Evolutionary conservation across 2,113 vertebrate genomes (phyloP).

Genomic region (Elanus axillaris): DNA sequence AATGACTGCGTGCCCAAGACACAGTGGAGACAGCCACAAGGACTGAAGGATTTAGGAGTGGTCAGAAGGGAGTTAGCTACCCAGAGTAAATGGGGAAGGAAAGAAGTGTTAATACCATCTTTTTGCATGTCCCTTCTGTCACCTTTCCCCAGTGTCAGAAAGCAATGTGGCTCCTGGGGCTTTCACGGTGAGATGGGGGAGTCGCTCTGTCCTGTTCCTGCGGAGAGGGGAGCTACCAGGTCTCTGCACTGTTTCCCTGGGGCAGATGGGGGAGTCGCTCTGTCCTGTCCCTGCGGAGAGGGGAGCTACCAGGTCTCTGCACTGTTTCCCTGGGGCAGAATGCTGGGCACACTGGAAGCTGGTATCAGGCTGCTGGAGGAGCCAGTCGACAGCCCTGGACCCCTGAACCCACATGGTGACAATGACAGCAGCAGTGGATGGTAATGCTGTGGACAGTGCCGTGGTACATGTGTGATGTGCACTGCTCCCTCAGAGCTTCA

Average conservation of each 20-base stretch:
- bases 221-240: not conserved
- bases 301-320: not conserved
- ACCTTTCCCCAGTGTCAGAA: not conserved
- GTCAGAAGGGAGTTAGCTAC: not conserved
- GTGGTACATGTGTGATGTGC: accelerated
- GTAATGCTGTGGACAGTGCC: not conserved
- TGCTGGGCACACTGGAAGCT: not conserved
- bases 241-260: not conserved
- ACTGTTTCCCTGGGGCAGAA: not conserved
- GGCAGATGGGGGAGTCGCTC: not conserved
- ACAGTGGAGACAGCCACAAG: accelerated
- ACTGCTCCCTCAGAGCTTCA: not conserved
- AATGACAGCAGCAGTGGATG: not conserved
- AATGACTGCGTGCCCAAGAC: not conserved
- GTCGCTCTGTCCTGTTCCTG: not conserved
- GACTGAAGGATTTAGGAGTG: not conserved
- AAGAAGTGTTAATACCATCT: not conserved
- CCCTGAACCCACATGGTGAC: accelerated
- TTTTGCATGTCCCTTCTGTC: not conserved
- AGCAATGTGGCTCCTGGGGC: not conserved
- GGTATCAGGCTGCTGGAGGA: not conserved
- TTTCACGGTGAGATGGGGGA: not conserved
- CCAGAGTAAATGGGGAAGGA: not conserved
- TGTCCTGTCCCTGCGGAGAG: not conserved
- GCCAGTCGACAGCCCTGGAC: accelerated